Evolutionary conservation across 2,113 vertebrate genomes (phyloP), one percentile per base, ranked within the genome.

Genomic region (Coregonus clupeaformis): DNA sequence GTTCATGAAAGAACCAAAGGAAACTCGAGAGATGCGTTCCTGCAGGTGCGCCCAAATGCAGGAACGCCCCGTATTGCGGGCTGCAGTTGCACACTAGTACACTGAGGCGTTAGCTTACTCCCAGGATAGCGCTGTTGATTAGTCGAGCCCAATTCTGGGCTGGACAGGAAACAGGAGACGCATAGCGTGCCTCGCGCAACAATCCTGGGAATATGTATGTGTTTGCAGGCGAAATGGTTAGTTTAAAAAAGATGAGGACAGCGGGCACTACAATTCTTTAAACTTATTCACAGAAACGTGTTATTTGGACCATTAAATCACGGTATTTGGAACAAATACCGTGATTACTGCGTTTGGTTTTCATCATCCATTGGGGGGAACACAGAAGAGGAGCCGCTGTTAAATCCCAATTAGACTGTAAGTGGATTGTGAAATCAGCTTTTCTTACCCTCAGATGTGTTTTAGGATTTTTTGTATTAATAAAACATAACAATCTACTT

Each of bases 81-180:
- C 36, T 42, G 36, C 36, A 42, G 36, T 42, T 42, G 36, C 36
- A 42, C 36, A 42, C 36, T 9, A 42, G 36, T 11, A 42, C 36
- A 42, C 9, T 42, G 36, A 60, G 6, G 57, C 24, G n/a, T 9
- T 60, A 7, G n/a, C 57, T 60, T 9, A 60, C 57, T 60, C n/a
- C n/a, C n/a, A 22, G 25, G 25, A 64, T 29, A 64, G 24, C 62
- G 22, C 62, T 6, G 22, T 42, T 68, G 67, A 45, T 45, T 68
- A 68, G 36, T 45, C 6, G 67, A 47, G 22, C 9, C 42, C 18
- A 13, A 67, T 77, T 72, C 81, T 73, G 87, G 88, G 86, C 85
- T 88, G 90, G 89, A 91, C 90, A 87, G 90, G 89, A 91, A 91
- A 83, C 86, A 81, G 86, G 83, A 78, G 81, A 74, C 82, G 78